Base-by-base conservation (phyloP, 2,113 vertebrate genomes). In the Sprattus sprattus region DNA sequence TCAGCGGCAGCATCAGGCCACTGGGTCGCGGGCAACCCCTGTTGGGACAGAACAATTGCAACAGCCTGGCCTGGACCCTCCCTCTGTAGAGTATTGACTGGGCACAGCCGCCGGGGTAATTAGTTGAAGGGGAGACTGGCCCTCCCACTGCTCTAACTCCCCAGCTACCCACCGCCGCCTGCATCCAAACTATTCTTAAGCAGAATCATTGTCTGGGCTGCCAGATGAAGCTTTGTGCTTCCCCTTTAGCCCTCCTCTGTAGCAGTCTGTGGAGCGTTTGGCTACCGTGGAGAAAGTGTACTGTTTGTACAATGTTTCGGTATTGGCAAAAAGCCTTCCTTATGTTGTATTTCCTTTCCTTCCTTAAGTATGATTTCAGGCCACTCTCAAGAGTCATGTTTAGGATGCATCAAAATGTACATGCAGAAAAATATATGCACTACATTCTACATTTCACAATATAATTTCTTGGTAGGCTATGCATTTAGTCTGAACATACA, bases 31-130 rank as follows among this genome's bases (percentile, higher is more conserved):
- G 57, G 49, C 82, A 83, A 84, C 82, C 86, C 86, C 81, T 85
- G 87, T 67, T 81, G 89, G 81, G 89, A 86, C 20, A 46, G 78
- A 78, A 85, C 88, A 90, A 84, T 82, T 84, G 84, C 57, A 87
- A 81, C 54, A 83, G 87, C 54, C 80, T 87, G 52, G 81, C 45
- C 83, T n/a, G 82, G 88, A 45, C 16, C 78, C 84, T 82, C 84
- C 81, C 54, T 45, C 80, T 57, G 39, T 47, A 88, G 81, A 15
- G 13, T 39, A 81, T 82, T 89, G 85, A 84, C 82, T 88, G 57
- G 45, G 39, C 86, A 84, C 85, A 85, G 83, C 82, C 85, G 46
- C 71, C 84, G 82, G 81, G 67, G 64, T 85, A 85, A 85, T 85
- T 88, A 87, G 85, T 85, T 83, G 80, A 64, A 87, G 86, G 85